A percentile compares a stretch with the other conserved stretches of the same genome.
phyloP scores from a whole-genome alignment of 2,113 vertebrate species.

The Ailurus styani region DNA sequence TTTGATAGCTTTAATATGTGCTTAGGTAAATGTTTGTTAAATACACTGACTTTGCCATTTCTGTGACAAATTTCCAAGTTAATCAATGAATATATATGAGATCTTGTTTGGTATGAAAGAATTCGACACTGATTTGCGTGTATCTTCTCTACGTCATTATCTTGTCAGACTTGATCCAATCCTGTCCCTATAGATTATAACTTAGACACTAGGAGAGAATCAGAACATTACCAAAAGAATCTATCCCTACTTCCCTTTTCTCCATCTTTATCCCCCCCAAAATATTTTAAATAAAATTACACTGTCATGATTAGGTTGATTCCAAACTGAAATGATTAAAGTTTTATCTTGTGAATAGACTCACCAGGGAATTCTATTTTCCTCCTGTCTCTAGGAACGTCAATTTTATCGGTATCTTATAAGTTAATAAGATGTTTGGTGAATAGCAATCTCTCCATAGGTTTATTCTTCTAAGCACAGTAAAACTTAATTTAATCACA shows the following conservation, averaged over 20 bases:
- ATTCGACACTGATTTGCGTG: neutral
- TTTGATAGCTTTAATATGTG: neutral
- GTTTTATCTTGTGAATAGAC: slow-evolving; percentile 65
- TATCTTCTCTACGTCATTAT: neutral
- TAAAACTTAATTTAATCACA: slow-evolving; percentile 87
- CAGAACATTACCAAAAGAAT: neutral
- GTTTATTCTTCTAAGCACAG: slow-evolving; percentile 82
- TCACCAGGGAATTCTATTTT: slow-evolving; percentile 65
- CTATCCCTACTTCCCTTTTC: neutral
- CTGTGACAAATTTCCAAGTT: neutral
- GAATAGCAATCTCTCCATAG: slow-evolving; percentile 78
- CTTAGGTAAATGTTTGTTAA: neutral
- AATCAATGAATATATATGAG: neutral
- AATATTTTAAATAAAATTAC: slow-evolving; percentile 15
- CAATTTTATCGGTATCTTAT: slow-evolving; percentile 72
- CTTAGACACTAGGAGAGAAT: neutral
- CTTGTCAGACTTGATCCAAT: too few species aligned
- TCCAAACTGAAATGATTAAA: slow-evolving; percentile 27
- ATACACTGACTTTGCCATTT: neutral
- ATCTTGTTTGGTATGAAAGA: neutral
- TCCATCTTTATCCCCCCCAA: neutral
- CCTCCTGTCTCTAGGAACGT: slow-evolving; percentile 49
- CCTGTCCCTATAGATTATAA: fast-evolving
- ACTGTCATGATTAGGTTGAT: slow-evolving; percentile 14
- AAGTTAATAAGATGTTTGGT: slow-evolving; percentile 79